phyloP scores from a whole-genome alignment of 2,113 vertebrate species.

The Istiophorus platypterus region DNA sequence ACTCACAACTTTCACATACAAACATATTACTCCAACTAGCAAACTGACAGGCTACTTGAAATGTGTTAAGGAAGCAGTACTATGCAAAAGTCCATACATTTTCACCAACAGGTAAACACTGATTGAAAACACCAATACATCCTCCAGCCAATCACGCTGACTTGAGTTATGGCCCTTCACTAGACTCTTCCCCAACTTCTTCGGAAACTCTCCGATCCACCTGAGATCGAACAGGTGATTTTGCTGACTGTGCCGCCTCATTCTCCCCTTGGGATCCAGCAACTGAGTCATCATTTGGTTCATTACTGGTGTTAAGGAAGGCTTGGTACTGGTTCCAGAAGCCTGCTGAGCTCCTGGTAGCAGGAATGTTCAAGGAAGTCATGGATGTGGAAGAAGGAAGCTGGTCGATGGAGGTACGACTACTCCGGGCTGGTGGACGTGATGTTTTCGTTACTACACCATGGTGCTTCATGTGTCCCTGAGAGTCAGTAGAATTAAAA shows the following conservation, averaged over 20 bases:
- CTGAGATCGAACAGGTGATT: constrained; percentile 63
- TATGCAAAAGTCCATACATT: constrained; percentile 58
- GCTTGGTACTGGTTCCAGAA: constrained; percentile 86
- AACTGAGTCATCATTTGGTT: constrained; percentile 64
- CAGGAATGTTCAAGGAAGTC: constrained; percentile 73
- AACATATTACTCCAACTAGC: constrained; percentile 77
- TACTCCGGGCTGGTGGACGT: constrained; percentile 72
- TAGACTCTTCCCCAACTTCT: constrained; percentile 64
- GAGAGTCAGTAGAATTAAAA: not conserved
- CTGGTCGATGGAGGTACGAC: constrained; percentile 78
- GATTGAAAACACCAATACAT: constrained; percentile 58
- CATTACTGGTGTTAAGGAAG: constrained; percentile 75
- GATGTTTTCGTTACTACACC: constrained; percentile 76
- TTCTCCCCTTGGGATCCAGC: constrained; percentile 62
- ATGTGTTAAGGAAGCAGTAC: constrained; percentile 70
- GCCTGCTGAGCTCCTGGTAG: constrained; percentile 80
- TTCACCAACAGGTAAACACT: constrained; percentile 65
- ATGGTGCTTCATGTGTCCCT: constrained; percentile 88
- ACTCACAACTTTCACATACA: constrained; percentile 76
- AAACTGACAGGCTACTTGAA: constrained; percentile 71
- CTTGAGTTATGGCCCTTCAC: constrained; percentile 51
- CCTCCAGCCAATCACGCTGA: constrained; percentile 32
- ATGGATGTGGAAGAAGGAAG: constrained; percentile 68
- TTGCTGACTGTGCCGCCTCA: constrained; percentile 41
- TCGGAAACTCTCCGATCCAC: constrained; percentile 56